A percentile compares a stretch with the other conserved stretches of the same genome.
Conservation (phyloP, 37 sponge, comb jelly and placozoan genomes). For the Agelas oroides region DNA sequence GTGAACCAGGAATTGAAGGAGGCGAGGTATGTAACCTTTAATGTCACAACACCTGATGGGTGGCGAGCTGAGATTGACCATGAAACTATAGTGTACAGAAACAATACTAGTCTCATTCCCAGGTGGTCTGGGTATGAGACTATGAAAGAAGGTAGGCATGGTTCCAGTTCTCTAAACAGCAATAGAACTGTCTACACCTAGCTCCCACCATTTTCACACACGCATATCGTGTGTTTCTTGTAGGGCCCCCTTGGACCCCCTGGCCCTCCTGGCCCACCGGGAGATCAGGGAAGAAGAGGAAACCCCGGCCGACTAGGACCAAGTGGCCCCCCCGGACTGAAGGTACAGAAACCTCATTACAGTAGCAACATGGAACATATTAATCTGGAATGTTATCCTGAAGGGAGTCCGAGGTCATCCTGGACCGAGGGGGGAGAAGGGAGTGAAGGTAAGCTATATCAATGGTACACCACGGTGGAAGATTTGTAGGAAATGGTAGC, state of each 20-base stretch:
- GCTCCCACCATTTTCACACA: neutral
- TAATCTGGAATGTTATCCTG: neutral
- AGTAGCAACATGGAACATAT: neutral
- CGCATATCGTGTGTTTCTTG: neutral
- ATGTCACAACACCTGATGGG: neutral
- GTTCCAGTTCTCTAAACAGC: too few species aligned
- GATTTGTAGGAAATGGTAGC: too few species aligned
- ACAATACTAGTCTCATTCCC: too few species aligned
- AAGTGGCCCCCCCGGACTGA: slow-evolving; percentile 15
- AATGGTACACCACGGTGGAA: too few species aligned
- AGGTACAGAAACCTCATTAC: neutral
- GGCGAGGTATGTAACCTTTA: slow-evolving; percentile 35
- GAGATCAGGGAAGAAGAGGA: slow-evolving; percentile 1
- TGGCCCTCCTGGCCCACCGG: slow-evolving; percentile 34
- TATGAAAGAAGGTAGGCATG: too few species aligned
- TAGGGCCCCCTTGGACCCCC: slow-evolving; percentile 47
- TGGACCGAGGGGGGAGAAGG: slow-evolving; percentile 46
- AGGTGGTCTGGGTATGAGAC: too few species aligned
- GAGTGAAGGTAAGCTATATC: slow-evolving; percentile 54
- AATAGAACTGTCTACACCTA: too few species aligned
- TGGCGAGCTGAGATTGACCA: too few species aligned
- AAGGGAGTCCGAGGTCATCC: slow-evolving; percentile 56
- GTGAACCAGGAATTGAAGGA: slow-evolving; percentile 65
- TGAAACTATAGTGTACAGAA: too few species aligned
- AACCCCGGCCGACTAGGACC: slow-evolving; percentile 2